Evolutionary conservation across 2,113 vertebrate genomes (phyloP).

Genomic region (Coregonus clupeaformis): DNA sequence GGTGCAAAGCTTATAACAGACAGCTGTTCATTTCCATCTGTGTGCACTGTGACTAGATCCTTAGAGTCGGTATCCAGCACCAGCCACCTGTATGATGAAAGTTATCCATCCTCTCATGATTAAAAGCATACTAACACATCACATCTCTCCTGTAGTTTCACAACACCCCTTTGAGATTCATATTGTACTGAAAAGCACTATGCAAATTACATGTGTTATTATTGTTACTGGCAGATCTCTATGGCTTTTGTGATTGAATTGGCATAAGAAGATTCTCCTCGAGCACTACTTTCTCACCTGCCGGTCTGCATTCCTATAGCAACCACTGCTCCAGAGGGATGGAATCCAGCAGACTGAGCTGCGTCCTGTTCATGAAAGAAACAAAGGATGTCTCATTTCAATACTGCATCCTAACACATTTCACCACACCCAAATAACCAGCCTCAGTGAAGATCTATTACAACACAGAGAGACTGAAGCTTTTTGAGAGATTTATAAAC

Average conservation of each 20-base stretch:
- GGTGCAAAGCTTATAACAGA: slow-evolving; percentile 93
- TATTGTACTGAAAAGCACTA: not conserved
- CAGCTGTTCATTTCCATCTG: slow-evolving; percentile 95
- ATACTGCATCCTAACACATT: too few relatives aligned
- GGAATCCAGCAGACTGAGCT: slow-evolving; percentile 93
- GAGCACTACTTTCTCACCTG: slow-evolving; percentile 72
- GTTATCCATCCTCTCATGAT: not conserved
- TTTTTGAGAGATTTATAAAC: not conserved
- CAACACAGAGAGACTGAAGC: not conserved
- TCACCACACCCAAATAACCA: not conserved
- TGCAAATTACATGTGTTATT: not conserved
- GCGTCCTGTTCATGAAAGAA: slow-evolving; percentile 81
- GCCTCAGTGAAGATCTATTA: not conserved
- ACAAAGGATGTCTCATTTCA: slow-evolving; percentile 7
- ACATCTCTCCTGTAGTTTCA: not conserved
- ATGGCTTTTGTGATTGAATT: not conserved
- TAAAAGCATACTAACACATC: not conserved
- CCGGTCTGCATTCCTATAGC: slow-evolving; percentile 93
- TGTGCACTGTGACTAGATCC: slow-evolving; percentile 95
- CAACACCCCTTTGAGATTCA: not conserved
- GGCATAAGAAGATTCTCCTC: slow-evolving; percentile 21
- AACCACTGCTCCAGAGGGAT: slow-evolving; percentile 90
- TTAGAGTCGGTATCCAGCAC: slow-evolving; percentile 96
- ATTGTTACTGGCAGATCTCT: not conserved
- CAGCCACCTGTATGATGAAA: slow-evolving; percentile 85